These are phyloP conservation scores for Erinaceus europaeus DNA, from an alignment of 2,113 vertebrate species.

Conservation along the genomic window DNA sequence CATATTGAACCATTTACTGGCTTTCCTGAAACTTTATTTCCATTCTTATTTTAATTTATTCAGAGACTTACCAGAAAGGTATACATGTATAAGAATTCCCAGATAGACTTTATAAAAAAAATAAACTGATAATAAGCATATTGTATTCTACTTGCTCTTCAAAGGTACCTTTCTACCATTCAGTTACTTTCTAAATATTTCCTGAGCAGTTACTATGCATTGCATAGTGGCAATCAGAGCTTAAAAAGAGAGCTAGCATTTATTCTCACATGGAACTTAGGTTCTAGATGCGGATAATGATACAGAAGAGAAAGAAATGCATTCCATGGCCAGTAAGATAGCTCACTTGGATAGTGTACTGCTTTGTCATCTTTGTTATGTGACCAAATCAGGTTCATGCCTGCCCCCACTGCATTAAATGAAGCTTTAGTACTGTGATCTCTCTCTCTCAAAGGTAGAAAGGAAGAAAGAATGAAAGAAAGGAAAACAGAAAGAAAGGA, in stretches of 20 bases:
- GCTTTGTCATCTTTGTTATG: too few species aligned
- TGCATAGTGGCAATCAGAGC: not conserved
- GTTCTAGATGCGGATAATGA: too few species aligned
- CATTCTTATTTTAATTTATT: constrained; percentile 74
- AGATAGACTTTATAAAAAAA: not conserved
- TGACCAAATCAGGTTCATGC: too few species aligned
- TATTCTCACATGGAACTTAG: not conserved
- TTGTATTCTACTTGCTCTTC: not conserved
- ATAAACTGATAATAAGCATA: rapidly evolving
- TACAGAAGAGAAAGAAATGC: too few species aligned
- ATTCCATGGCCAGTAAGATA: too few species aligned
- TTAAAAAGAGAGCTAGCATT: not conserved
- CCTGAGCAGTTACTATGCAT: not conserved
- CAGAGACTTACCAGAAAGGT: not conserved
- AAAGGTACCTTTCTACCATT: not conserved
- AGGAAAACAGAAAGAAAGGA: too few species aligned
- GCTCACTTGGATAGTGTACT: too few species aligned
- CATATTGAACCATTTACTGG: constrained; percentile 65
- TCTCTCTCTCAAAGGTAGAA: not conserved
- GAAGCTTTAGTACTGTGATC: too few species aligned
- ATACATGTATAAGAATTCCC: not conserved
- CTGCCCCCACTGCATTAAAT: too few species aligned
- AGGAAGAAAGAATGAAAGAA: not conserved
- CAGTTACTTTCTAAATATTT: not conserved
- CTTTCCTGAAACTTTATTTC: constrained; percentile 71